Evolutionary conservation across 2,888 invertebrate species (phyloP), one percentile per base, ranked within the genome.

Genomic region (Deilephila elpenor): DNA sequence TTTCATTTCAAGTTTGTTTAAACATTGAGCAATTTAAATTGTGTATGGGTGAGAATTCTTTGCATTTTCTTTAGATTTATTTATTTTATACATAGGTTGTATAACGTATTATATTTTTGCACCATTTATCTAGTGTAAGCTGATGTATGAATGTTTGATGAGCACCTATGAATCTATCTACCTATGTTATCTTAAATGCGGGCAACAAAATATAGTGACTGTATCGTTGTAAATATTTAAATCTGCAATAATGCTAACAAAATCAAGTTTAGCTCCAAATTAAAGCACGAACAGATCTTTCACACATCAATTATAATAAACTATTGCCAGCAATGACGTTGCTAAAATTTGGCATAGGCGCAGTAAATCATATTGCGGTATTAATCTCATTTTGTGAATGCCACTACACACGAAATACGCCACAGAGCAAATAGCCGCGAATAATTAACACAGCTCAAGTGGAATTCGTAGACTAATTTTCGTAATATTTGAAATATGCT

Each of bases 371-470:
- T 80, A 78, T 74, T 79, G 79, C 76, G 77, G 81, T 77, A 82
- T 81, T 82, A 84, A 84, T 82, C 81, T 80, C 78, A 78, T 85
- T 83, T 79, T 74, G 75, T 71, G 71, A 80, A 80, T 37, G 44
- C 76, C 76, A 77, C 77, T 79, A 80, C 71, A 75, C 74, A 77
- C 79, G 77, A 79, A 81, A 80, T 78, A 79, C 32, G 72, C 74
- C 77, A 75, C 80, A 79, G 74, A 73, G 74, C 72, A 80, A 83
- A 84, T 80, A 79, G 74, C 79, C 77, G 75, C 74, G 72, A 78
- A 72, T 85, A 83, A 86, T 87, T 84, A 86, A 80, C 82, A 78
- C 73, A 79, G 77, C 75, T 78, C 76, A 81, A 80, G 77, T 78
- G 75, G 76, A 82, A 80, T 74, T 78, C 73, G 76, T 76, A 75